Evolutionary conservation across 2,888 invertebrate genomes (phyloP).

Genomic region (Myopa tessellatipennis): DNA sequence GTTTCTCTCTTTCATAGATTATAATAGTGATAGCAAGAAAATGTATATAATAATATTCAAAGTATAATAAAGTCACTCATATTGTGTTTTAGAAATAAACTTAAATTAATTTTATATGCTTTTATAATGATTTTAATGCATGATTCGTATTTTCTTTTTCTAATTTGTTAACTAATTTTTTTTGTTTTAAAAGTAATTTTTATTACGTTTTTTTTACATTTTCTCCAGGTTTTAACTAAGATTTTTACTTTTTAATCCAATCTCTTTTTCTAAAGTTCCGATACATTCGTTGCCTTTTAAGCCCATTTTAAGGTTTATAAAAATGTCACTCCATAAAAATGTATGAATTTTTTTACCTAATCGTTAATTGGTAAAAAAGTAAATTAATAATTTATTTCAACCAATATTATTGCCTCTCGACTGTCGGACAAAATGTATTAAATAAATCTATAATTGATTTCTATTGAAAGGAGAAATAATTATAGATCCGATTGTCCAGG

Average conservation of each 20-base stretch:
- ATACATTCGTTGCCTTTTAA: slow-evolving; percentile 34
- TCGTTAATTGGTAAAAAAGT: neutral
- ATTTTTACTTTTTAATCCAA: slow-evolving; percentile 1
- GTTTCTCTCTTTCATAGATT: too few relatives aligned
- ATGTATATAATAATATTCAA: neutral
- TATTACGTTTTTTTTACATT: neutral
- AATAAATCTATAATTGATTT: slow-evolving; percentile 66
- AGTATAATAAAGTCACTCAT: neutral
- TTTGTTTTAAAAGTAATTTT: neutral
- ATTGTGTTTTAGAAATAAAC: neutral
- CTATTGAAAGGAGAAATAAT: slow-evolving; percentile 68
- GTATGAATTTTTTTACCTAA: too few relatives aligned
- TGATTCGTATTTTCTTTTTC: slow-evolving; percentile 24
- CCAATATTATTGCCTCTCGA: slow-evolving; percentile 37
- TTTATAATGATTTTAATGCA: neutral
- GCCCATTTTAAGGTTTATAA: slow-evolving; percentile 5
- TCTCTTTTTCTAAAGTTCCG: neutral
- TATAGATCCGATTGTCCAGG: slow-evolving; percentile 74
- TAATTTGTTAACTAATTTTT: neutral
- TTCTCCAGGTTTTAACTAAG: too few relatives aligned
- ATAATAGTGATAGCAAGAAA: too few relatives aligned
- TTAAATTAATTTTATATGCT: neutral
- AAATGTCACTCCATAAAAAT: too few relatives aligned
- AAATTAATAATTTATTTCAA: neutral
- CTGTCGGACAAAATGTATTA: slow-evolving; percentile 47